Base-by-base conservation (phyloP, 2,113 vertebrate genomes). In the Phalacrocorax carbo region DNA sequence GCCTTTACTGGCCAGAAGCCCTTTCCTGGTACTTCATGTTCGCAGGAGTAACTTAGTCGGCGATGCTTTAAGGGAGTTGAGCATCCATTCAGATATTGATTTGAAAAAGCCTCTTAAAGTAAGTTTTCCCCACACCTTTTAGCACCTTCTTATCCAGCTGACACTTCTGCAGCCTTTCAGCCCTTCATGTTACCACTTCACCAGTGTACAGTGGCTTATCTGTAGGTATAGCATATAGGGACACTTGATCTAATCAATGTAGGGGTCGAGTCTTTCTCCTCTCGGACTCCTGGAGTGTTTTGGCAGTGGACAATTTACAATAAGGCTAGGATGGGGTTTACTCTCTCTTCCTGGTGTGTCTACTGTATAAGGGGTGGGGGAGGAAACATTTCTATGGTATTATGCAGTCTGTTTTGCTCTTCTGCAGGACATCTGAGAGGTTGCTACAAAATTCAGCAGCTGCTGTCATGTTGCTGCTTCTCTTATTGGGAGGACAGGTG, bases 81-180 rank as follows among this genome's bases (percentile, higher is more conserved):
- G 99, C 97, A 98, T 99, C 97, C 99, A 99, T 96, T 99, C 99
- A n/a, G 99, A 99, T 38, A 98, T 99, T 78, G 99, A 99, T 96
- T 98, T 99, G 94, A 99, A 99, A 97, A 99, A 99, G 71, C 99
- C 99, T 40, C 98, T 99, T 49, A 99, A 99, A 98, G 99, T 99
- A 96, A 98, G 98, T 82, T 69, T 73, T 48, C 49, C 25, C 20
- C 34, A 5, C 16, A 29, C 42, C 30, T 81, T 80, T 82, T 46
- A 66, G 7, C 49, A 36, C 30, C 13, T 15, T 29, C 26, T 77
- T 4, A 34, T 49, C 27, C 34, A 36, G 30, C 26, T 42, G 36
- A 30, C 25, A 6, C 44, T 90, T 77, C 70, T 64, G 10, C 15
- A 81, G 49, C 51, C 49, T 89, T 82, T 66, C 38, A 46, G 18